phyloP scores from a whole-genome alignment of 1,140 invertebrate species.

The Eupeodes corollae region DNA sequence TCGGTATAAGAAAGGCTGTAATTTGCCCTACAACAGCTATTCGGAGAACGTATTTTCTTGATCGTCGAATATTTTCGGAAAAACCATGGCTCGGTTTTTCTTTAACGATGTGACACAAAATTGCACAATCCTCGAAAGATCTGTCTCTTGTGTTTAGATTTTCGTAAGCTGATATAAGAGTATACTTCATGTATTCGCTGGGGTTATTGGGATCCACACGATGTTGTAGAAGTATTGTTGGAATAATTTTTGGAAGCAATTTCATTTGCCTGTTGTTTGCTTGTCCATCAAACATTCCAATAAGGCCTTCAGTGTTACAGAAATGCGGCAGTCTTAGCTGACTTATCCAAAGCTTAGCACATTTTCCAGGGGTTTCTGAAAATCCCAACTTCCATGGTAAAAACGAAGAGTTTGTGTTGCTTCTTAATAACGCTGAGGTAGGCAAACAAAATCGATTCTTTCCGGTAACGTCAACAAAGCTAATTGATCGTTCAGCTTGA shows the following conservation, averaged over 20 bases:
- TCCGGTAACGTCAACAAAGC: conserved; percentile 69
- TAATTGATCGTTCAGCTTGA: conserved; percentile 63
- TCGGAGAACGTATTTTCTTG: conserved; percentile 49
- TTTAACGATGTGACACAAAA: conserved; percentile 58
- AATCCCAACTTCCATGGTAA: conserved; percentile 68
- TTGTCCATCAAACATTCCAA: conserved; percentile 71
- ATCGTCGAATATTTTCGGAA: conserved; percentile 14
- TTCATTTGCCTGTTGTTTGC: conserved; percentile 50
- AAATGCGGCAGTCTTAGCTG: conserved; percentile 66
- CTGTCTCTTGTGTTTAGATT: conserved; percentile 61
- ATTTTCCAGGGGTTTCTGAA: conserved; percentile 66
- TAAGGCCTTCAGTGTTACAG: conserved; percentile 64
- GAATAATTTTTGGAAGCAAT: conserved; percentile 59
- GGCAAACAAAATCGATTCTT: conserved; percentile 56
- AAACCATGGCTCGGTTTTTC: conserved; percentile 40
- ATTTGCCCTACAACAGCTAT: conserved; percentile 63
- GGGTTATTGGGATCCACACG: conserved; percentile 65
- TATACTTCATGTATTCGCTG: conserved; percentile 72
- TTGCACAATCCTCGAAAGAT: conserved; percentile 56
- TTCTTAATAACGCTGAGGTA: conserved; percentile 46
- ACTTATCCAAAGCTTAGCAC: conserved; percentile 57
- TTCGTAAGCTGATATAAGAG: conserved; percentile 60
- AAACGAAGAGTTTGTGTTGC: conserved; percentile 38
- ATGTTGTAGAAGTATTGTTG: conserved; percentile 64
- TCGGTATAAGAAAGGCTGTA: conserved; percentile 55